Percentiles rank a stretch among this genome's conserved stretches.
These are phyloP conservation scores for Drosophila picticornis DNA, from an alignment of 2,888 invertebrate species.

Conservation along the genomic window DNA sequence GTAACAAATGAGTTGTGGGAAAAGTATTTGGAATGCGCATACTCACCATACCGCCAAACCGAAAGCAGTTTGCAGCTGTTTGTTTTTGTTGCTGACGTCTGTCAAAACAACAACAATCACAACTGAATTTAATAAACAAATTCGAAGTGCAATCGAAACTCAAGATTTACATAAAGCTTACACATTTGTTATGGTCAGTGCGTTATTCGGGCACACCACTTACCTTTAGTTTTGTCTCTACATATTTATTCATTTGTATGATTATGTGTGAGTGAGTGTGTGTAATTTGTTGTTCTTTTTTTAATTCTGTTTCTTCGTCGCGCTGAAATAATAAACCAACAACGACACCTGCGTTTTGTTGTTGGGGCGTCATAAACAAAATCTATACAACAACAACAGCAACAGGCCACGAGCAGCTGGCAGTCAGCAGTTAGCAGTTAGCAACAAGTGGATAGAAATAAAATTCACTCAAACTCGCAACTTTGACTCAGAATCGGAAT, in stretches of 20 bases:
- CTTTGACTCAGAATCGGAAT: not conserved
- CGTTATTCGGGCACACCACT: too few relatives aligned
- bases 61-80: conserved; percentile 35
- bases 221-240: conserved; percentile 8
- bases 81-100: conserved; percentile 30
- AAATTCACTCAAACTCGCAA: conserved; percentile 5
- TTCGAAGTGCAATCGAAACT: conserved; percentile 34
- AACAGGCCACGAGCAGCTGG: conserved; percentile 68
- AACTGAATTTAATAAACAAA: conserved; percentile 39
- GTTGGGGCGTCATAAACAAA: conserved; percentile 64
- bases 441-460: conserved; percentile 68
- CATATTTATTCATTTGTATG: not conserved
- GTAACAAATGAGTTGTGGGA: not conserved
- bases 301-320: conserved; percentile 36
- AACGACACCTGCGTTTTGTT: conserved; percentile 65
- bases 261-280: conserved; percentile 8
- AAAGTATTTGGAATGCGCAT: conserved; percentile 3
- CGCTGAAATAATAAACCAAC: conserved; percentile 24
- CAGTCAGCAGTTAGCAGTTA: conserved; percentile 50
- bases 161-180: conserved; percentile 24
- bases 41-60: conserved; percentile 25
- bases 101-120: conserved; percentile 32
- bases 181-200: conserved; percentile 34
- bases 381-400: conserved; percentile 19
- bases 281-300: too few relatives aligned